These are phyloP conservation scores for Epinotia demarniana DNA, from an alignment of 2,888 invertebrate genomes.

Conservation along the genomic window DNA sequence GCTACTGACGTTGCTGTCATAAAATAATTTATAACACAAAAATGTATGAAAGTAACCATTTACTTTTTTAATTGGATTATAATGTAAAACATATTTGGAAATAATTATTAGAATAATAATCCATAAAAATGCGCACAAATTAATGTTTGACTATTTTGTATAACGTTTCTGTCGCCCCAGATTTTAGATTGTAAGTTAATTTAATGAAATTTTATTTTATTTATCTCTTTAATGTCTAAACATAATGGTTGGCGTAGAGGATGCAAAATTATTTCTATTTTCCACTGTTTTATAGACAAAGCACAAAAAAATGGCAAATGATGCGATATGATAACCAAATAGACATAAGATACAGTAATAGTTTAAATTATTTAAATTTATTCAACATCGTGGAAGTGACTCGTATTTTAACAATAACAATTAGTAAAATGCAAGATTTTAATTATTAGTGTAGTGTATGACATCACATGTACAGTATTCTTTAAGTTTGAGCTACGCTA, in stretches of 20 bases:
- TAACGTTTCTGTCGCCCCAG: neutral
- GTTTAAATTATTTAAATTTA: conserved; percentile 1
- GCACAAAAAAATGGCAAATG: conserved; percentile 42
- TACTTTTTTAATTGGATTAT: no score
- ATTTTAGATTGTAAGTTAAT: neutral
- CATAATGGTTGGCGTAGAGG: neutral
- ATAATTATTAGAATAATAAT: neutral
- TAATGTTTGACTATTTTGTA: neutral
- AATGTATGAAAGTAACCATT: no score
- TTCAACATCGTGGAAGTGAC: neutral
- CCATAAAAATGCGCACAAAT: neutral
- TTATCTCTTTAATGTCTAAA: neutral
- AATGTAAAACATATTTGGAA: no score
- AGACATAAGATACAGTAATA: conserved; percentile 46
- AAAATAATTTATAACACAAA: no score
- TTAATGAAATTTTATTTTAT: neutral
- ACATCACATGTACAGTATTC: conserved; percentile 12
- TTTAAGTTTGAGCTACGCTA: conserved; percentile 10
- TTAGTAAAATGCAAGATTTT: neutral
- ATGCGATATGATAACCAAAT: conserved; percentile 71
- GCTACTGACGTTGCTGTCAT: neutral
- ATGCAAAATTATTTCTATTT: neutral
- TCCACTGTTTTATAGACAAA: conserved; percentile 9
- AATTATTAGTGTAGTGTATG: neutral
- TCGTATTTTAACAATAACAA: neutral